phyloP scores from a whole-genome alignment of 2,113 vertebrate genomes.

The Nerophis ophidion region DNA sequence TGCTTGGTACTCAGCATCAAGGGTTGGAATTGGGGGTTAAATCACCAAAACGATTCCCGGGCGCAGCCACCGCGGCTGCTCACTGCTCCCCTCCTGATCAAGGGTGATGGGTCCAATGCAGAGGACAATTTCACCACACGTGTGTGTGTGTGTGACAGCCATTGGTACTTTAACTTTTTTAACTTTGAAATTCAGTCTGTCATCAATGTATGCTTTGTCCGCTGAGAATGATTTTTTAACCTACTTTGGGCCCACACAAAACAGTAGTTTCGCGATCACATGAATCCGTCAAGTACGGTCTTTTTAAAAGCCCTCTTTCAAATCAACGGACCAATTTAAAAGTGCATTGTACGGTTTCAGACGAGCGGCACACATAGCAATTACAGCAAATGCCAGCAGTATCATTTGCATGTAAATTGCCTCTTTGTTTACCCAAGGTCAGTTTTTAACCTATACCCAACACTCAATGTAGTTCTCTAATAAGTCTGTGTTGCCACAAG shows the following conservation, averaged over 20 bases:
- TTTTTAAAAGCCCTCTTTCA: constrained; percentile 1
- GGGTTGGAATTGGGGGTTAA: no score
- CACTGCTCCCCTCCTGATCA: no score
- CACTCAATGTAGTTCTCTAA: constrained; percentile 27
- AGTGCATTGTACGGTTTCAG: constrained; percentile 27
- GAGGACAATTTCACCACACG: no score
- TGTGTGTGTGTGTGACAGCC: no score
- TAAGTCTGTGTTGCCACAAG: constrained; percentile 14
- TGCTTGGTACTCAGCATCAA: no score
- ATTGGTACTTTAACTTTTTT: no score
- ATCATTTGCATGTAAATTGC: constrained; percentile 67
- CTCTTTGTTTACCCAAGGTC: constrained; percentile 46
- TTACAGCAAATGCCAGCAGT: constrained; percentile 50
- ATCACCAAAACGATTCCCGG: no score
- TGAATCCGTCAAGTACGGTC: constrained; percentile 2
- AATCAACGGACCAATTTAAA: constrained; percentile 20
- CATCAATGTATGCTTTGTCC: constrained; percentile 8
- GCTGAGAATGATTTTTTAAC: constrained; percentile 26
- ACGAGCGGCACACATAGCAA: constrained; percentile 43
- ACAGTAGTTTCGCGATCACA: constrained; percentile 21
- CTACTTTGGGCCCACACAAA: constrained; percentile 21
- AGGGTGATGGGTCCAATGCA: no score
- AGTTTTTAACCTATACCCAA: constrained; percentile 31
- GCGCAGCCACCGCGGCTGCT: no score
- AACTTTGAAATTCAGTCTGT: no score